Percentiles rank a stretch among this genome's conserved stretches.
Conservation (phyloP, 2,888 invertebrate genomes). For the Empis livida region DNA sequence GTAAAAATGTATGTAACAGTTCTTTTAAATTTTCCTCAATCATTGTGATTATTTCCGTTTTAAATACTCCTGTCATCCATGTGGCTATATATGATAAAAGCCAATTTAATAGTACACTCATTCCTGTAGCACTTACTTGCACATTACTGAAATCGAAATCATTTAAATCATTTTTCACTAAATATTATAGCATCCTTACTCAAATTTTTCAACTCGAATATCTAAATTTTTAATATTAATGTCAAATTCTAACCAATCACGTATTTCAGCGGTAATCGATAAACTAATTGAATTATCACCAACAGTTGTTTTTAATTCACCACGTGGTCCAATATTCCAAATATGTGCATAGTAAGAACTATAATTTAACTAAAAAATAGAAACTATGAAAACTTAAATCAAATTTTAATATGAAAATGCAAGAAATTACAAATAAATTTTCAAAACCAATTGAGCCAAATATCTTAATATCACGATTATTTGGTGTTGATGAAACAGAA, state of each 20-base stretch:
- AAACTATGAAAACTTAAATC: too few relatives aligned
- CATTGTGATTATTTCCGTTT: background rate
- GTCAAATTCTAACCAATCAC: background rate
- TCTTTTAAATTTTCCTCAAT: slow-evolving; percentile 1
- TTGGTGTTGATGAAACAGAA: background rate
- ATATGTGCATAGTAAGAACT: slow-evolving; percentile 2
- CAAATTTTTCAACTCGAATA: slow-evolving; percentile 3
- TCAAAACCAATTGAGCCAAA: slow-evolving; percentile 5
- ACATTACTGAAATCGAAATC: slow-evolving; percentile 1
- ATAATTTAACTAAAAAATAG: slow-evolving; percentile 1
- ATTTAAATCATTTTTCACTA: background rate
- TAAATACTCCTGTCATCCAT: slow-evolving; percentile 3
- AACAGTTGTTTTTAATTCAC: slow-evolving; percentile 1
- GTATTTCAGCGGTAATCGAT: background rate
- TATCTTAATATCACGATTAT: background rate
- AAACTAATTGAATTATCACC: slow-evolving; percentile 2
- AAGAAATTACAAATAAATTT: background rate
- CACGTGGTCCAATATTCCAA: slow-evolving; percentile 6
- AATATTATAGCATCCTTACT: background rate
- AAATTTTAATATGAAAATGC: background rate
- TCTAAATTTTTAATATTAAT: slow-evolving; percentile 1
- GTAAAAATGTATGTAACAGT: background rate
- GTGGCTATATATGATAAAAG: slow-evolving; percentile 1
- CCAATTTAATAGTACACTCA: slow-evolving; percentile 5
- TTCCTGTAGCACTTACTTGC: slow-evolving; percentile 1